Base-by-base conservation (phyloP, 2,797 vertebrate genomes). In the Amniataba percoides region DNA sequence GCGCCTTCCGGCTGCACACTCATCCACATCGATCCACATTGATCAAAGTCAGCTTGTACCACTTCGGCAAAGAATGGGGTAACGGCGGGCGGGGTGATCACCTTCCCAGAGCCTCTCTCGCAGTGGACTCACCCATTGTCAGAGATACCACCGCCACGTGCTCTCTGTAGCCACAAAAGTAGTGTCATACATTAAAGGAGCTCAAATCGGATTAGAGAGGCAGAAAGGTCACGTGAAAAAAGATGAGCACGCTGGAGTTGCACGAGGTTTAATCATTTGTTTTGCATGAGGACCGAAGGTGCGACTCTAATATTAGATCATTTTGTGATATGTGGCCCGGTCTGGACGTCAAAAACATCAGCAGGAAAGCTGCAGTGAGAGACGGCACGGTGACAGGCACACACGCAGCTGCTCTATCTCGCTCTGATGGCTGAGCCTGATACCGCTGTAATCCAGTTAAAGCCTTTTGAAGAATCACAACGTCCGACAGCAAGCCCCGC, bases 381-480 rank as follows among this genome's bases (percentile, higher is more conserved):
- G 80, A 58, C 56, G 43, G 63, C 25, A 5, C 9, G 10, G 71
- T 83, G 84, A 89, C 84, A 84, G 83, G 84, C 71, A 80, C 86
- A 88, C 84, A 71, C 88, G 63, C 87, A 87, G 89, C 82, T 77
- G 88, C 88, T 80, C 55, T 69, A 70, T 86, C 82, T 76, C 78
- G 82, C 80, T 81, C 85, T 81, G 92, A 92, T 91, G 87, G 88
- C 83, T 71, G 87, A 78, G 83, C 68, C 80, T 77, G 91, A 93
- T 88, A 92, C 52, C 5, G 45, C 87, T 82, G 74, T 93, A 93
- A 95, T 93, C 90, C 89, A 80, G 85, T 94, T 94, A 92, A 85
- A 92, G 86, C 88, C 86, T 83, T 87, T 83, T 93, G 91, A 94
- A 87, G 90, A 90, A 94, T 94, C 81, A 84, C 90, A 87, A 76